Percentiles rank a stretch among this genome's conserved stretches.
phyloP scores from a whole-genome alignment of 1,140 invertebrate species.

The Potamilus streckersoni region DNA sequence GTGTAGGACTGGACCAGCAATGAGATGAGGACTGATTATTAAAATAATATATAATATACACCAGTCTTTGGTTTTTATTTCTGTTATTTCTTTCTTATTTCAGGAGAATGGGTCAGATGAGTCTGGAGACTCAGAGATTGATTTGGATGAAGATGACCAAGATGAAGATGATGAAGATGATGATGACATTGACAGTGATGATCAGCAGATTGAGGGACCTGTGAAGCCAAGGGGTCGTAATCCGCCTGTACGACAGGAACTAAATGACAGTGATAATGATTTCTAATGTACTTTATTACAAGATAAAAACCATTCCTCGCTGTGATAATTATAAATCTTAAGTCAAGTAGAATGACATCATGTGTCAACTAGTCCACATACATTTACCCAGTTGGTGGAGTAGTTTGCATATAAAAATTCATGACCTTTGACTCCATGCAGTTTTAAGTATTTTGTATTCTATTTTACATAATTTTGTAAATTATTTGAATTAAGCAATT shows the following conservation, averaged over 20 bases:
- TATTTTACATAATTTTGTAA: too few species aligned
- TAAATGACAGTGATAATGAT: conserved; percentile 62
- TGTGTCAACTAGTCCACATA: too few species aligned
- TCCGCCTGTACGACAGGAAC: conserved; percentile 37
- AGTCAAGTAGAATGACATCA: neutral
- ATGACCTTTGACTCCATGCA: too few species aligned
- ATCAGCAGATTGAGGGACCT: conserved; percentile 30
- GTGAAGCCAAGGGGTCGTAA: conserved; percentile 32
- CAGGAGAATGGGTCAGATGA: conserved; percentile 46
- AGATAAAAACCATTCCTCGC: neutral
- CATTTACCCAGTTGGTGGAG: too few species aligned
- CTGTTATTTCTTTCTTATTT: neutral
- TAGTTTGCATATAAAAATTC: too few species aligned
- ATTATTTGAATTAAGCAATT: too few species aligned
- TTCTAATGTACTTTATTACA: conserved; percentile 40
- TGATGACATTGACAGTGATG: conserved; percentile 45
- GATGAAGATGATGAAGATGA: conserved; percentile 56
- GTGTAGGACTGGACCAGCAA: neutral
- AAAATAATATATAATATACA: neutral
- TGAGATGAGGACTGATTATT: neutral
- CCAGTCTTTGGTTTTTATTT: conserved; percentile 2
- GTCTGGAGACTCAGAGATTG: conserved; percentile 54
- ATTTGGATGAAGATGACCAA: conserved; percentile 56
- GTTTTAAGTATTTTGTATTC: too few species aligned
- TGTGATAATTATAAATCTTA: neutral